Conservation (phyloP, 1,140 invertebrate species). For the Drosophila pachea region DNA sequence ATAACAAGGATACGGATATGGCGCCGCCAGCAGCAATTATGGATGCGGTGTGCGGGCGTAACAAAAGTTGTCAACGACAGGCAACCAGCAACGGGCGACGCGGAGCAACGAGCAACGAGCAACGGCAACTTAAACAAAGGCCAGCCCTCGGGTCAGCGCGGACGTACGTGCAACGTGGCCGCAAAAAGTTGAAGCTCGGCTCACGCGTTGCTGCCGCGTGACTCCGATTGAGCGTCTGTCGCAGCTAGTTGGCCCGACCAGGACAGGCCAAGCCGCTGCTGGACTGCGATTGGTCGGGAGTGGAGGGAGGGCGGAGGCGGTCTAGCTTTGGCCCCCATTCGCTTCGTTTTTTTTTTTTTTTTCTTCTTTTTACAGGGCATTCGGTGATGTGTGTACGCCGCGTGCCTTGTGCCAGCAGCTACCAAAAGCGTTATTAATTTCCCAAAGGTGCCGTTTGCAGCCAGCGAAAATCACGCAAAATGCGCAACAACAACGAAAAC, state of each 20-base stretch:
- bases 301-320: neutral
- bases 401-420: slow-evolving; percentile 47
- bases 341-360: too few species aligned
- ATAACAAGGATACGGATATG: slow-evolving; percentile 51
- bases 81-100: slow-evolving; percentile 8
- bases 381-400: slow-evolving; percentile 6
- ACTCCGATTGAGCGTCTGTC: slow-evolving; percentile 30
- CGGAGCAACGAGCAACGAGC: neutral
- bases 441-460: slow-evolving; percentile 76
- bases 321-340: neutral
- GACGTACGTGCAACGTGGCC: slow-evolving; percentile 67
- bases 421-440: slow-evolving; percentile 78
- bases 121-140: slow-evolving; percentile 56
- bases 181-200: slow-evolving; percentile 63
- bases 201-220: slow-evolving; percentile 68
- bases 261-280: slow-evolving; percentile 11
- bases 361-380: neutral
- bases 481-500: slow-evolving; percentile 43
- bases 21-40: slow-evolving; percentile 53
- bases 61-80: slow-evolving; percentile 75
- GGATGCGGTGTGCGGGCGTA: slow-evolving; percentile 33
- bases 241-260: neutral
- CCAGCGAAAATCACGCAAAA: slow-evolving; percentile 72
- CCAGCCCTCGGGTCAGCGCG: slow-evolving; percentile 29
- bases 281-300: slow-evolving; percentile 2